Evolutionary conservation across 2,888 invertebrate genomes (phyloP).

Genomic region (Pyrochroa serraticornis): DNA sequence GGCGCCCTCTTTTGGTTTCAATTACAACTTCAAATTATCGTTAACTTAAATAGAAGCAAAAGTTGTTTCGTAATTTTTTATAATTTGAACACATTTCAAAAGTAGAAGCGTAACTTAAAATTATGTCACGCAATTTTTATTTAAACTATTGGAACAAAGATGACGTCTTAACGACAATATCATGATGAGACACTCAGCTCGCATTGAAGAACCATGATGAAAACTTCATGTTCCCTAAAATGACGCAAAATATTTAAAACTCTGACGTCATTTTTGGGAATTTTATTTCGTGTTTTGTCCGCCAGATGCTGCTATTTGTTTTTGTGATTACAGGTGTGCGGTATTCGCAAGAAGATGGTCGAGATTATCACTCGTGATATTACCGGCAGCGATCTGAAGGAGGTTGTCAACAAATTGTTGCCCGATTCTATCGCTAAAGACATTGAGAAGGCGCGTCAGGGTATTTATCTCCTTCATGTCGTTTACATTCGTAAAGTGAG

Average conservation of each 20-base stretch:
- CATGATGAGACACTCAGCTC: conserved; percentile 60
- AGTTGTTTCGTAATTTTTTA: not conserved
- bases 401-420: conserved; percentile 94
- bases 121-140: no score
- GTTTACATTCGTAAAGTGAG: conserved; percentile 99
- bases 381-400: conserved; percentile 87
- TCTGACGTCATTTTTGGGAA: conserved; percentile 21
- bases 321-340: conserved; percentile 67
- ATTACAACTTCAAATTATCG: no score
- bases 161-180: not conserved
- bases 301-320: conserved; percentile 5
- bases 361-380: conserved; percentile 95
- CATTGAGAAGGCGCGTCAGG: conserved; percentile 96
- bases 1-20: no score
- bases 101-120: no score
- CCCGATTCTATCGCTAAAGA: conserved; percentile 99
- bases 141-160: no score
- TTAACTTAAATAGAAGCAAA: no score
- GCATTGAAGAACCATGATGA: conserved; percentile 33
- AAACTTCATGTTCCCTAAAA: conserved; percentile 23
- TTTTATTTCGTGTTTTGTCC: not conserved
- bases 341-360: conserved; percentile 97
- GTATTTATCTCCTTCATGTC: conserved; percentile 97
- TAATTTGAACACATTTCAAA: no score
- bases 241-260: not conserved